Percentiles rank a stretch among this genome's conserved stretches.
Conservation (phyloP, 2,888 invertebrate species). For the Horisme vitalbata region DNA sequence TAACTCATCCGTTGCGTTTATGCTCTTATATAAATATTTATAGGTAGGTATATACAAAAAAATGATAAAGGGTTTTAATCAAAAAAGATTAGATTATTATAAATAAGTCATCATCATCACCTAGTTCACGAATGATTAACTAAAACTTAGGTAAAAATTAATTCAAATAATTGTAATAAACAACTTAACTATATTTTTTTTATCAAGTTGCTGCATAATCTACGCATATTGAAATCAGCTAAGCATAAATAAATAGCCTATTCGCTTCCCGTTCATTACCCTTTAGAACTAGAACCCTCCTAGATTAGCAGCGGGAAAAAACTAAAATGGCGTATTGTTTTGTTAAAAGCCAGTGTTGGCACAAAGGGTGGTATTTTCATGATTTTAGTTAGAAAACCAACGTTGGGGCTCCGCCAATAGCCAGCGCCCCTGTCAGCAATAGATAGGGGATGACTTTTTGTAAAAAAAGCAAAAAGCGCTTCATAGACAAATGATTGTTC, state of each 20-base stretch:
- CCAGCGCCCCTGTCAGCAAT: slow-evolving; percentile 53
- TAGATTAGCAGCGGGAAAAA: slow-evolving; percentile 67
- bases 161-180: too few species aligned
- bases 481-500: slow-evolving; percentile 51
- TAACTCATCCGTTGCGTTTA: too few species aligned
- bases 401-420: slow-evolving; percentile 61
- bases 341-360: slow-evolving; percentile 62
- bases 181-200: slow-evolving; percentile 4
- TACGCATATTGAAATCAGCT: slow-evolving; percentile 33
- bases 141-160: too few species aligned
- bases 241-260: slow-evolving; percentile 44
- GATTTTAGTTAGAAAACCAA: slow-evolving; percentile 64
- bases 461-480: slow-evolving; percentile 62
- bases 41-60: too few species aligned
- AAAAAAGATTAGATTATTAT: too few species aligned
- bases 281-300: slow-evolving; percentile 56
- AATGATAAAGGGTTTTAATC: too few species aligned
- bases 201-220: slow-evolving; percentile 19
- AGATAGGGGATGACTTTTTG: slow-evolving; percentile 67
- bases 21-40: too few species aligned
- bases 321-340: slow-evolving; percentile 72
- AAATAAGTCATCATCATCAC: too few species aligned
- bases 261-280: slow-evolving; percentile 62
- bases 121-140: too few species aligned
- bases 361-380: slow-evolving; percentile 70